These are phyloP conservation scores for Pseudobourletiella spinata DNA, from an alignment of 1,140 invertebrate genomes.

Conservation along the genomic window DNA sequence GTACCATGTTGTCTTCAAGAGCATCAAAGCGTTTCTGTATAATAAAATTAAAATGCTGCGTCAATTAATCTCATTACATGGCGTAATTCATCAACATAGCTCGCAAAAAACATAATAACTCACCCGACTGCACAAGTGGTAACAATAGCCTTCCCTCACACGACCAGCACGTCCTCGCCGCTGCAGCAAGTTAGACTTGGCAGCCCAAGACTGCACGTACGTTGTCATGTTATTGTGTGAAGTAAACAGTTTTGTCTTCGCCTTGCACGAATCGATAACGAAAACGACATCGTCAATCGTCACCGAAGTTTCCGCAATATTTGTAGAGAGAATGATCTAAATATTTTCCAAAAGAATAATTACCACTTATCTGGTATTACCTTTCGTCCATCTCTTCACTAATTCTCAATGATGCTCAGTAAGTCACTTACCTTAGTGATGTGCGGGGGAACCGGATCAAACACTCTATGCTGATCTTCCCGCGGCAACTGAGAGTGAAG, in stretches of 20 bases:
- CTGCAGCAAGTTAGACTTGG: slow-evolving; percentile 79
- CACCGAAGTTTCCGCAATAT: slow-evolving; percentile 89
- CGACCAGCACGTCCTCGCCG: slow-evolving; percentile 82
- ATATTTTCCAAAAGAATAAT: too few relatives aligned
- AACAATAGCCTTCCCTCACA: slow-evolving; percentile 77
- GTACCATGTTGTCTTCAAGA: slow-evolving; percentile 82
- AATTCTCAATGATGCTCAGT: too few relatives aligned
- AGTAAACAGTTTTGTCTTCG: slow-evolving; percentile 89
- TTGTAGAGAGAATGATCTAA: slow-evolving; percentile 76
- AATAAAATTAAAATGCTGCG: neutral
- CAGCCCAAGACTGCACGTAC: slow-evolving; percentile 85
- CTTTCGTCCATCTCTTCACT: too few relatives aligned
- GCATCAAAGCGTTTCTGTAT: slow-evolving; percentile 55
- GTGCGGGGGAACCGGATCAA: slow-evolving; percentile 60
- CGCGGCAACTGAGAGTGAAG: slow-evolving; percentile 82
- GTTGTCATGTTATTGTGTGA: slow-evolving; percentile 93
- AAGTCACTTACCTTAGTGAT: slow-evolving; percentile 66
- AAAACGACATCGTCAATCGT: slow-evolving; percentile 95
- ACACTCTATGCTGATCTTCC: slow-evolving; percentile 81
- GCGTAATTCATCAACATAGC: too few relatives aligned
- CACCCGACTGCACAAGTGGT: slow-evolving; percentile 68
- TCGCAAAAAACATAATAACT: too few relatives aligned
- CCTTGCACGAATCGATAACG: slow-evolving; percentile 90
- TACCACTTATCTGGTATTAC: too few relatives aligned
- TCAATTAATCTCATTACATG: neutral